phyloP scores from a whole-genome alignment of 2,113 vertebrate genomes.

The Podarcis raffonei region DNA sequence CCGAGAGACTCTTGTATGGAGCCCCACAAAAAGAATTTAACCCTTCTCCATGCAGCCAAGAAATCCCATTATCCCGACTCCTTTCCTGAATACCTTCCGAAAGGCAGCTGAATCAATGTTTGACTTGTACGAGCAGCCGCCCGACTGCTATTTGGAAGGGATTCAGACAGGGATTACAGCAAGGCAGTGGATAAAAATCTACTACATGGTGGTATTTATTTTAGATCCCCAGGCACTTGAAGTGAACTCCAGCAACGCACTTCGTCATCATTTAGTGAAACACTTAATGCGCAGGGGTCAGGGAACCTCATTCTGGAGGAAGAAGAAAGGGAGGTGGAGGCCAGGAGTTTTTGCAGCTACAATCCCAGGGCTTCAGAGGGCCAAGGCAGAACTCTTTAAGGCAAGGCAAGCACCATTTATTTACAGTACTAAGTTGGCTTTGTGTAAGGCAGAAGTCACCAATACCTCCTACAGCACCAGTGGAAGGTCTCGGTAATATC shows the following conservation, averaged over 20 bases:
- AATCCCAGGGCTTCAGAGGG: background rate
- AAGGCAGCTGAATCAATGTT: conserved; percentile 75
- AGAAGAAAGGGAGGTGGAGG: rapidly evolving
- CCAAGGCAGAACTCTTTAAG: conserved; percentile 14
- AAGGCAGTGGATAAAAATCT: conserved; percentile 70
- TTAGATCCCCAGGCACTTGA: conserved; percentile 48
- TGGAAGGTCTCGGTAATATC: too few relatives aligned
- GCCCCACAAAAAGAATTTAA: conserved; percentile 66
- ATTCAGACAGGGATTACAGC: conserved; percentile 70
- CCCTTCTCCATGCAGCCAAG: conserved; percentile 56
- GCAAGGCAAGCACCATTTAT: background rate
- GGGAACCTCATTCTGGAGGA: conserved; percentile 40
- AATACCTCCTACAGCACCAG: too few relatives aligned
- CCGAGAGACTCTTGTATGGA: conserved; percentile 12
- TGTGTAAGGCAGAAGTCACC: background rate
- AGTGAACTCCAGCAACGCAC: conserved; percentile 55
- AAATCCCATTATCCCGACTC: conserved; percentile 56
- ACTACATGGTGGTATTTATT: conserved; percentile 70
- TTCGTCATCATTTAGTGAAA: conserved; percentile 55
- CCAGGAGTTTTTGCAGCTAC: background rate
- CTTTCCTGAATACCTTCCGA: conserved; percentile 35
- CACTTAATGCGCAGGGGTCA: conserved; percentile 36
- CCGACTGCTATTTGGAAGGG: conserved; percentile 68
- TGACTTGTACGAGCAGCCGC: conserved; percentile 68
- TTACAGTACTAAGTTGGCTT: background rate